Evolutionary conservation across 2,797 vertebrate genomes (phyloP), one percentile per base, ranked within the genome.

Genomic region (Rhinophrynus dorsalis): DNA sequence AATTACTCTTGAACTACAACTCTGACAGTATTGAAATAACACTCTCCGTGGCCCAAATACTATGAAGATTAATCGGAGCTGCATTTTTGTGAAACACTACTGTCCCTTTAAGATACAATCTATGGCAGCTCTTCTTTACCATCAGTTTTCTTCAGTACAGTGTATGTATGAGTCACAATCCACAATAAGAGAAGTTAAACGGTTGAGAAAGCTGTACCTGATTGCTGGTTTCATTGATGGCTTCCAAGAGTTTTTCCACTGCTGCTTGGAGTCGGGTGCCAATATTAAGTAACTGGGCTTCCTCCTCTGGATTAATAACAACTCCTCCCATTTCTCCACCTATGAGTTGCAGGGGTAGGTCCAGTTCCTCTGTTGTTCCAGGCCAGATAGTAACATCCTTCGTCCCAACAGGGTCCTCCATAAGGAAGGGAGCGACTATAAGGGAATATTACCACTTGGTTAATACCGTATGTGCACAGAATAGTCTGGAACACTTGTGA

Each of bases 171-270:
- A n/a, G n/a, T n/a, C n/a, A n/a, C n/a, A n/a, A 30, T 30, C 29
- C 29, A 30, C 4, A 4, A 30, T 30, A 4, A 9, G 4, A 30
- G 4, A 30, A 30, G 29, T 4, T 37, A 12, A 37, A 12, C 33
- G 2, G 3, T 12, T 37, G 11, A 37, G 3, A n/a, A 38, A 38
- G 13, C 5, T 18, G 58, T 93, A 99, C 96, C 96, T 98, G 92
- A 84, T 87, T 84, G 18, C 85, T 92, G 6, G 94, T 92, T 81
- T 95, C 92, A 17, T 76, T 93, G 80, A 99, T 95, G 67, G 93
- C 86, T 86, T 94, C 90, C 38, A 98, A 76, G 76, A 99, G 94
- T 79, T 95, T 96, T 85, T 95, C 92, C 78, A 98, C 89, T 20
- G 94, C 93, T 0, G 84, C 88, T 47, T 99, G 96, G 18, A 99